Conservation (phyloP, 2,113 vertebrate genomes). For the Redunca redunca region DNA sequence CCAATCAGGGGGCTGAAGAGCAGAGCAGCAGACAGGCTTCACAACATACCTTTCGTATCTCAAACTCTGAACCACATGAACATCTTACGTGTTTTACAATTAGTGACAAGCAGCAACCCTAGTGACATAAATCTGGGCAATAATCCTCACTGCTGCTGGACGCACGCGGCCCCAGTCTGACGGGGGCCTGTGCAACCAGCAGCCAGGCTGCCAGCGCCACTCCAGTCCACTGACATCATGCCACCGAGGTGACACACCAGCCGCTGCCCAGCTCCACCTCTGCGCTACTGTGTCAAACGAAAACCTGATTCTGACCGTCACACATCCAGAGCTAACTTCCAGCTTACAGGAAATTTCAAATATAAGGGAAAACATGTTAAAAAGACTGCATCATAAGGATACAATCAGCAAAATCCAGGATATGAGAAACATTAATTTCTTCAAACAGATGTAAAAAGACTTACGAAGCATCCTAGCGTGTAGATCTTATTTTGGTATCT, state of each 20-base stretch:
- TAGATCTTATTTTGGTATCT: not conserved
- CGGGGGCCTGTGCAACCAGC: not conserved
- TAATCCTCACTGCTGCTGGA: not conserved
- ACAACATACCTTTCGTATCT: not conserved
- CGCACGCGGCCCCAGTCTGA: too few species aligned
- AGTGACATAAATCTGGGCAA: not conserved
- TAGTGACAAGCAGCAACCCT: not conserved
- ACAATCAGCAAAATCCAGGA: not conserved
- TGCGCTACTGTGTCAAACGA: not conserved
- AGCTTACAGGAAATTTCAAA: not conserved
- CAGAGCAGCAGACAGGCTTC: not conserved
- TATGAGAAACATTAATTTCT: not conserved
- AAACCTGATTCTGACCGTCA: not conserved
- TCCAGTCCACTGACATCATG: not conserved
- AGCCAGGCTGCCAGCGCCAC: not conserved
- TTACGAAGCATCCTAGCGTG: not conserved
- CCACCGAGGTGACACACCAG: fast-evolving
- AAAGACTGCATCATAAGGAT: not conserved
- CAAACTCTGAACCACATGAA: not conserved
- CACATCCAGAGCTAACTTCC: not conserved
- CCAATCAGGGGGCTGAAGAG: not conserved
- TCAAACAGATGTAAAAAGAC: not conserved
- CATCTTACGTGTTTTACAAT: not conserved
- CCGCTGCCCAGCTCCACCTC: not conserved
- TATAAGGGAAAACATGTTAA: not conserved